Base-by-base conservation (phyloP, 2,113 vertebrate species). In the Petromus typicus region DNA sequence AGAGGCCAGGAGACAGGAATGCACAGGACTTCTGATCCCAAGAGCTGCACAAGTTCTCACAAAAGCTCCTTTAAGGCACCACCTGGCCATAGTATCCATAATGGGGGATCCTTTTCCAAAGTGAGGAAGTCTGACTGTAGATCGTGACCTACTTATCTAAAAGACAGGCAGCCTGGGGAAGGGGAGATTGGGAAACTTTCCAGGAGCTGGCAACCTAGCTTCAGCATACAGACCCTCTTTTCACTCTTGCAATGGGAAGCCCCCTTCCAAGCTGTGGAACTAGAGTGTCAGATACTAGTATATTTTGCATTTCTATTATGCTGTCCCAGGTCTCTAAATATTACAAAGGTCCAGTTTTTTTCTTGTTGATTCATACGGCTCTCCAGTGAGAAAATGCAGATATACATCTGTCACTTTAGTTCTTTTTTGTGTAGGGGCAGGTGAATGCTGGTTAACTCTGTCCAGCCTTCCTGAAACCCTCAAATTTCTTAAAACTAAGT, bases 401-500 rank as follows among this genome's bases (percentile, higher is more conserved):
- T 20, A 5, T 22, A 54, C 7, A 27, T 13, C 18, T 30, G 30
- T 67, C 54, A 63, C 27, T 66, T 51, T n/a, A 27, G 3, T 7
- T 86, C 22, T 12, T 87, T 17, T 40, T 61, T 43, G 18, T 16
- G 40, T 20, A 57, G 17, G 32, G 23, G 9, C 25, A 54, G 40
- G 22, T 54, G 5, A 63, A 14, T 32, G 27, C n/a, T 34, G 8
- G 63, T 17, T 11, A 67, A 12, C 56, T 63, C 54, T 34, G 54
- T 73, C 20, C 18, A 48, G 20, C 48, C 51, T 61, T 43, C 54
- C 6, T 73, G 20, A 73, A 48, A 71, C 12, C 37, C 59, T 89
- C 71, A 91, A 80, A 86, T 82, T 40, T 66, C 51, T 79, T 67
- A 34, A n/a, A n/a, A 91, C n/a, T 59, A 34, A n/a, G 11, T 91